These are phyloP conservation scores for Tetanocera ferruginea DNA, from an alignment of 2,888 invertebrate species.

Conservation along the genomic window DNA sequence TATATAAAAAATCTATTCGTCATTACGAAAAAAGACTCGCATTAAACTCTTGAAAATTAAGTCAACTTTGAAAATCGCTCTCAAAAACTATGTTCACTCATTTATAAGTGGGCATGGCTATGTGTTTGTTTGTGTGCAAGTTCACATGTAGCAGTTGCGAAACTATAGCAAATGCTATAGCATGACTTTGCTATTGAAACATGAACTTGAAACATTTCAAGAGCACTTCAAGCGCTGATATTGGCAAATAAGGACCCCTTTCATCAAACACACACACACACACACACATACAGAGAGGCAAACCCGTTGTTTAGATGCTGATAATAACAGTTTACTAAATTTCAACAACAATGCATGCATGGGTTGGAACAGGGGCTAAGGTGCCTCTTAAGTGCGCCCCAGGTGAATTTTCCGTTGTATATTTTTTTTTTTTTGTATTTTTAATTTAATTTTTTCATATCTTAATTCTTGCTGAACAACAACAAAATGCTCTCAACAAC, in stretches of 20 bases:
- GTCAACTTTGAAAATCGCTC: constrained; percentile 18
- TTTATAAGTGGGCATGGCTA: neutral
- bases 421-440: neutral
- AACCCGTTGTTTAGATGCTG: constrained; percentile 25
- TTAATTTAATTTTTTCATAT: neutral
- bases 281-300: neutral
- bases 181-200: constrained; percentile 35
- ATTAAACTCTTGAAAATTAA: constrained; percentile 21
- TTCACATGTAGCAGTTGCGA: too few relatives aligned
- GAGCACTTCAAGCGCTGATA: constrained; percentile 31
- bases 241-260: constrained; percentile 26
- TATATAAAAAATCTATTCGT: too few relatives aligned
- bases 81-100: neutral
- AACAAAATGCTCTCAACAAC: constrained; percentile 39
- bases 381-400: constrained; percentile 35
- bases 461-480: constrained; percentile 2
- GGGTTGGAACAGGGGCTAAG: neutral
- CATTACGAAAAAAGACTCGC: too few relatives aligned
- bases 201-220: constrained; percentile 38
- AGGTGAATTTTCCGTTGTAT: constrained; percentile 41
- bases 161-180: neutral
- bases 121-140: too few relatives aligned
- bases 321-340: constrained; percentile 38
- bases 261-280: neutral
- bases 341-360: constrained; percentile 12